Percentiles rank a stretch among this genome's conserved stretches.
Evolutionary conservation across 1,140 invertebrate genomes (phyloP).

Genomic region (Protaetia brevitarsis): DNA sequence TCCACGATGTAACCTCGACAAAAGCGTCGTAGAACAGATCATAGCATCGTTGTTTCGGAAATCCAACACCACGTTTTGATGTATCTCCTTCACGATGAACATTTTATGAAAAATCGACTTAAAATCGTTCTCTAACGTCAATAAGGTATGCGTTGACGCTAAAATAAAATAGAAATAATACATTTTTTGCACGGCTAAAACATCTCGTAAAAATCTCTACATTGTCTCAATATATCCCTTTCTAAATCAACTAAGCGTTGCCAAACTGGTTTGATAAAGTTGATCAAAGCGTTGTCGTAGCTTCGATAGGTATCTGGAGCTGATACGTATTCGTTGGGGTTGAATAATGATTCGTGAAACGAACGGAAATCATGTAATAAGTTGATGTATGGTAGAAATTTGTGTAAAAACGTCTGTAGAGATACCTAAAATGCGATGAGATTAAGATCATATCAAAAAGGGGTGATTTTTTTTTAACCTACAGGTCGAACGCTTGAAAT

Average conservation of each 20-base stretch:
- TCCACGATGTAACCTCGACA: constrained; percentile 50
- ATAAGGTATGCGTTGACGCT: constrained; percentile 48
- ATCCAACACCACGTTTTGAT: constrained; percentile 47
- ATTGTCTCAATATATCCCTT: constrained; percentile 39
- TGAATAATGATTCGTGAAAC: constrained; percentile 32
- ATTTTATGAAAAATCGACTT: constrained; percentile 46
- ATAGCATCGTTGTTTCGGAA: constrained; percentile 45
- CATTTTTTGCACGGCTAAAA: no score
- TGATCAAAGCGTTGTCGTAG: constrained; percentile 33
- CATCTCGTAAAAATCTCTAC: no score
- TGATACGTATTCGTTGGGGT: constrained; percentile 14
- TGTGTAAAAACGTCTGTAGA: constrained; percentile 38
- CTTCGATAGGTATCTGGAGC: constrained; percentile 34
- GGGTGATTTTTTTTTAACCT: constrained; percentile 28
- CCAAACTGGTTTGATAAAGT: constrained; percentile 37
- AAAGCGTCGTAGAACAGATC: constrained; percentile 48
- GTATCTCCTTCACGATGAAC: constrained; percentile 50
- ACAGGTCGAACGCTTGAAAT: constrained; percentile 43
- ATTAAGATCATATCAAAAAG: background rate
- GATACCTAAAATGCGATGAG: constrained; percentile 33
- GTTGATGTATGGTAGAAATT: constrained; percentile 41
- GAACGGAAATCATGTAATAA: constrained; percentile 39
- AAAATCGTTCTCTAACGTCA: constrained; percentile 48
- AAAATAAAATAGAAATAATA: constrained; percentile 15
- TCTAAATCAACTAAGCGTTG: constrained; percentile 37